Evolutionary conservation across 1,140 invertebrate genomes (phyloP).

Genomic region (Neodiprion lecontei): DNA sequence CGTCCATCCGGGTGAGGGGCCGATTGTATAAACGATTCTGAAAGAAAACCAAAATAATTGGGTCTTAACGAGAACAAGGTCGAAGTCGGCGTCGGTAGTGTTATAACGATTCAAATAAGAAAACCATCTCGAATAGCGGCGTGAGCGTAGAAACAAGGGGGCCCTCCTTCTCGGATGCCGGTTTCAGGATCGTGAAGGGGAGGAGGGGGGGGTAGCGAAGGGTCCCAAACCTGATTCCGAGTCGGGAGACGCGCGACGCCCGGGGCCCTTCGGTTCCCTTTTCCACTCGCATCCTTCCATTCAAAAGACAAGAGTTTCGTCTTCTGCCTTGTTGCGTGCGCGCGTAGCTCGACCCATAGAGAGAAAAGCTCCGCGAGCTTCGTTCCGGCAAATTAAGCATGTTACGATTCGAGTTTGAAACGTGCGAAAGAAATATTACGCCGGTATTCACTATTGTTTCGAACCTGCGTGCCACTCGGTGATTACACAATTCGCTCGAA

Average conservation of each 20-base stretch:
- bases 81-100: background rate
- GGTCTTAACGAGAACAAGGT: conserved; percentile 3
- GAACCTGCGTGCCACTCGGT: background rate
- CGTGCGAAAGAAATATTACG: background rate
- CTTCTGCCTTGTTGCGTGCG: background rate
- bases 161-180: background rate
- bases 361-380: background rate
- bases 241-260: background rate
- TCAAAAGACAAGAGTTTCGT: background rate
- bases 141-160: too few relatives aligned
- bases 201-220: background rate
- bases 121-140: background rate
- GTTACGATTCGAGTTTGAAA: background rate
- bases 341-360: background rate
- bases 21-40: background rate
- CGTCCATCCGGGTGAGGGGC: too few relatives aligned
- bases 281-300: background rate
- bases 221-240: background rate
- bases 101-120: conserved; percentile 8
- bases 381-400: background rate
- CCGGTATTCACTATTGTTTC: background rate
- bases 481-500: background rate
- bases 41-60: background rate
- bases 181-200: background rate
- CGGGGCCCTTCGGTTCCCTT: background rate